phyloP scores from a whole-genome alignment of 2,888 invertebrate genomes.

The Tenthredo amoena region DNA sequence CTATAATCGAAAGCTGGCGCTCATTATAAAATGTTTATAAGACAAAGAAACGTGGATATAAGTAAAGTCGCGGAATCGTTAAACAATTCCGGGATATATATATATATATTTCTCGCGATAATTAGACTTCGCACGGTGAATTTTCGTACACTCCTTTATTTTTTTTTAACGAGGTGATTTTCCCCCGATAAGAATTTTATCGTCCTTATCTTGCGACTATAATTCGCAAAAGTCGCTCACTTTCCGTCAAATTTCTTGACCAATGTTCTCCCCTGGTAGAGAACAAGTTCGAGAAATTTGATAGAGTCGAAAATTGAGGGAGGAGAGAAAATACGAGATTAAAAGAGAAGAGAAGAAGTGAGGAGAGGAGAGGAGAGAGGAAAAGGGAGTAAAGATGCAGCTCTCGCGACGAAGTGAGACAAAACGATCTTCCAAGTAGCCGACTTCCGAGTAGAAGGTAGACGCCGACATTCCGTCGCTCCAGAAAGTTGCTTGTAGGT shows the following conservation, averaged over 20 bases:
- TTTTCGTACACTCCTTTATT: neutral
- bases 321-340: neutral
- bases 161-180: neutral
- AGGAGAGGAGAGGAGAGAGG: neutral
- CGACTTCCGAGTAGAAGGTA: constrained; percentile 51
- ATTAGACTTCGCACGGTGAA: neutral
- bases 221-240: too few relatives aligned
- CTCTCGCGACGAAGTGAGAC: constrained; percentile 32
- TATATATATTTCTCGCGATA: neutral
- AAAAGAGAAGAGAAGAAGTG: neutral
- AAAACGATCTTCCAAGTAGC: constrained; percentile 50
- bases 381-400: neutral
- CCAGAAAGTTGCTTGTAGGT: constrained; percentile 41
- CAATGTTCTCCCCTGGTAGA: neutral
- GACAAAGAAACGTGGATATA: neutral
- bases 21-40: neutral
- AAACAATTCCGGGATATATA: neutral
- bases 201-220: too few relatives aligned
- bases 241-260: neutral
- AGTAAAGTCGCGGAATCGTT: neutral
- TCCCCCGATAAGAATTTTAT: neutral
- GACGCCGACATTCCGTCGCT: constrained; percentile 52
- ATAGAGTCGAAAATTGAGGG: neutral
- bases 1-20: neutral
- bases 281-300: neutral